Percentiles rank a stretch among this genome's conserved stretches.
Evolutionary conservation across 2,888 invertebrate genomes (phyloP).

Genomic region (Rutpela maculata): DNA sequence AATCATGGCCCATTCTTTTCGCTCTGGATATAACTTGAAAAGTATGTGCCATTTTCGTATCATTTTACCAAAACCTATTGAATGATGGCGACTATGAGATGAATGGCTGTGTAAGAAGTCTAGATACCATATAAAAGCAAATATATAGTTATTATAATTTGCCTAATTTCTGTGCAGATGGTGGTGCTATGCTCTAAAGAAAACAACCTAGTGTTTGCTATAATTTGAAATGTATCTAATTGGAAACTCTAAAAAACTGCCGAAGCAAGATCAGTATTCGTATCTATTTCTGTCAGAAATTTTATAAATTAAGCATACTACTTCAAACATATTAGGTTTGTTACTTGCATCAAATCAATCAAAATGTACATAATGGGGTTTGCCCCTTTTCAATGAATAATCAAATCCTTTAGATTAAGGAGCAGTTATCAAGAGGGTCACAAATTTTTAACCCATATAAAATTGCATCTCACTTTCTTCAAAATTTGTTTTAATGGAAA

Average conservation of each 20-base stretch:
- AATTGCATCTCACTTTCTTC: too few relatives aligned
- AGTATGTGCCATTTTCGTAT: neutral
- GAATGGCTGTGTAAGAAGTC: neutral
- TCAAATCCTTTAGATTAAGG: too few relatives aligned
- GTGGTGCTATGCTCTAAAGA: neutral
- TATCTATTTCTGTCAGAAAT: neutral
- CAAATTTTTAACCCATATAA: too few relatives aligned
- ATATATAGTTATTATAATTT: neutral
- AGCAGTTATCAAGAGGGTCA: too few relatives aligned
- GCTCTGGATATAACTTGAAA: neutral
- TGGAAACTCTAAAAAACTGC: neutral
- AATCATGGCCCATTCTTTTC: neutral
- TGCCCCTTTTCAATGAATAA: too few relatives aligned
- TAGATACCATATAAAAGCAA: neutral
- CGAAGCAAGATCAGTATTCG: constrained; percentile 3
- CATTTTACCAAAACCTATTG: constrained; percentile 17
- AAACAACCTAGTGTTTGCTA: neutral
- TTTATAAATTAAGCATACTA: neutral
- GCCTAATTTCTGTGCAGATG: neutral
- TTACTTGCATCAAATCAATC: too few relatives aligned
- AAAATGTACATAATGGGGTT: too few relatives aligned
- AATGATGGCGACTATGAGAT: constrained; percentile 9
- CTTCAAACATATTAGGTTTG: too few relatives aligned
- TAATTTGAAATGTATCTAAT: neutral
- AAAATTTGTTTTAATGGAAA: too few relatives aligned